A percentile compares a stretch with the other conserved stretches of the same genome.
phyloP scores from a whole-genome alignment of 2,113 vertebrate species.

The Melanotaenia duboulayi region DNA sequence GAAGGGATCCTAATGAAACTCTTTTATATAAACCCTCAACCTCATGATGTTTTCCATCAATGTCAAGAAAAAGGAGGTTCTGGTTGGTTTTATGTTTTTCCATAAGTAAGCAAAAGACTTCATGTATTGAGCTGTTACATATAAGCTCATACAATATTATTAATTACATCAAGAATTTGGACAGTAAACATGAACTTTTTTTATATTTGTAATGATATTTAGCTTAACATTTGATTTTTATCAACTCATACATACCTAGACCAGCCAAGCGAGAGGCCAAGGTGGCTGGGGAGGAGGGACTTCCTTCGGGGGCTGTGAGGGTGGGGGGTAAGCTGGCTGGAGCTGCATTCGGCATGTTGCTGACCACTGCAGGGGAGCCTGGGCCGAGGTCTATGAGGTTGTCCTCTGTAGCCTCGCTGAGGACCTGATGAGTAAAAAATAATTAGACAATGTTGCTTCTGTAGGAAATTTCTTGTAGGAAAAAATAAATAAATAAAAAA shows the following conservation, averaged over 20 bases:
- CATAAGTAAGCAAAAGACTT: too few relatives aligned
- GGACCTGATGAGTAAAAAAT: constrained; percentile 81
- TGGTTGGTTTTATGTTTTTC: too few relatives aligned
- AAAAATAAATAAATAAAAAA: not conserved
- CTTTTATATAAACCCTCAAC: too few relatives aligned
- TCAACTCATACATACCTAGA: constrained; percentile 84
- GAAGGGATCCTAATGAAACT: too few relatives aligned
- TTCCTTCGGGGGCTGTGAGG: constrained; percentile 50
- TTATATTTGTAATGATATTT: not conserved
- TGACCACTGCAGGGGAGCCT: constrained; percentile 96
- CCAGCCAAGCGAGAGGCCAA: constrained; percentile 93
- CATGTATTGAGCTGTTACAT: too few relatives aligned
- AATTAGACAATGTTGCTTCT: not conserved
- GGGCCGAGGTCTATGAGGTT: constrained; percentile 98
- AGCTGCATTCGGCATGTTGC: constrained; percentile 87
- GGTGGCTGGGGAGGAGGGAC: constrained; percentile 81
- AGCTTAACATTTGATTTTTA: not conserved
- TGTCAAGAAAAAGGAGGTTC: too few relatives aligned
- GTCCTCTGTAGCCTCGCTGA: constrained; percentile 95
- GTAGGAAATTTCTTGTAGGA: not conserved
- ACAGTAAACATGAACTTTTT: too few relatives aligned
- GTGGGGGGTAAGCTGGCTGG: constrained; percentile 70
- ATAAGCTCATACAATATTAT: too few relatives aligned
- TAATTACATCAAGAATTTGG: too few relatives aligned
- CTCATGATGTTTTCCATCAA: too few relatives aligned